These are phyloP conservation scores for Periphyllus acericola DNA, from an alignment of 2,888 invertebrate species.

Conservation along the genomic window DNA sequence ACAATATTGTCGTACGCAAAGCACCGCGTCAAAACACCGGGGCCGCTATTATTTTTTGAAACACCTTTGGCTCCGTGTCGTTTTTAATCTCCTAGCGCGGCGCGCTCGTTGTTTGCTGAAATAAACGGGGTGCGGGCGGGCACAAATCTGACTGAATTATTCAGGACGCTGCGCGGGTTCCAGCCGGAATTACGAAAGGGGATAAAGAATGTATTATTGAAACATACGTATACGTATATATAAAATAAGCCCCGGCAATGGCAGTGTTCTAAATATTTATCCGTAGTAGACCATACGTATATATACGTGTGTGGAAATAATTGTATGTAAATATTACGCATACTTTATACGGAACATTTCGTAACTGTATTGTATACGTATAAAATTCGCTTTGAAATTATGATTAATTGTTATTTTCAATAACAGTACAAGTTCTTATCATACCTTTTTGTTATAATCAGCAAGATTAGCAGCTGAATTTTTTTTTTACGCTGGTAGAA, in stretches of 20 bases:
- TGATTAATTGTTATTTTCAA: too few relatives aligned
- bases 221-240: neutral
- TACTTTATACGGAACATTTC: too few relatives aligned
- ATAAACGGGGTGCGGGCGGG: neutral
- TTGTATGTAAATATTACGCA: too few relatives aligned
- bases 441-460: too few relatives aligned
- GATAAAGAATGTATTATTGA: neutral
- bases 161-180: neutral
- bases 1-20: too few relatives aligned
- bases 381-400: too few relatives aligned
- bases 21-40: too few relatives aligned
- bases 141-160: constrained; percentile 24
- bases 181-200: neutral
- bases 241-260: neutral
- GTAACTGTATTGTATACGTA: too few relatives aligned
- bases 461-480: too few relatives aligned
- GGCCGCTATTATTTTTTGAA: neutral
- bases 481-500: too few relatives aligned
- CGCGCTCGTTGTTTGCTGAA: constrained; percentile 11
- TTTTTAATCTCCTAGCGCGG: neutral
- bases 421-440: too few relatives aligned
- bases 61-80: constrained; percentile 20
- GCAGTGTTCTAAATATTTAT: neutral
- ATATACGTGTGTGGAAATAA: too few relatives aligned
- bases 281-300: neutral